Base-by-base conservation (phyloP, 2,797 vertebrate genomes). In the Enteromius fasciolatus region DNA sequence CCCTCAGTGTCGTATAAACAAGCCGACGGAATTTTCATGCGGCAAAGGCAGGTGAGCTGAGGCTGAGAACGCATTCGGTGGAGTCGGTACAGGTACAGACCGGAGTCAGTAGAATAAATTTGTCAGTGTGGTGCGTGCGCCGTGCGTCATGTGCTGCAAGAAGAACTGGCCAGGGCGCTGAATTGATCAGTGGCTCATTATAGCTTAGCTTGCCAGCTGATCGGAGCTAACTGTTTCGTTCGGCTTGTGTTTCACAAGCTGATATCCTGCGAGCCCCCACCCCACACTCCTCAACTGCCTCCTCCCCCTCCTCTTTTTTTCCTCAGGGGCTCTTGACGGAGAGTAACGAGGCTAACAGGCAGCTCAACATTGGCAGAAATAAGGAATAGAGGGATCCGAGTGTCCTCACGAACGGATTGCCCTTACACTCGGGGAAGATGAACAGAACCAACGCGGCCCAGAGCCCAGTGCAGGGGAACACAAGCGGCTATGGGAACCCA, bases 101-200 rank as follows among this genome's bases (percentile, higher is more conserved):
- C 5, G 68, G 69, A 76, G 76, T 69, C 48, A 36, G 61, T 76
- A 39, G 83, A 76, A 57, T 73, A 66, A n/a, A 76, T 86, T 57
- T 85, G 81, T 88, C 85, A 82, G 72, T 69, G 75, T 81, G 80
- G 83, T 41, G 41, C 15, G 69, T 63, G 80, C 83, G 86, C 85
- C 61, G 92, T 92, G 92, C 94, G 91, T 94, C 92, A 93, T 90
- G 91, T 85, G 92, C 92, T 88, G 90, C 90, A 84, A 89, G 89
- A 89, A 85, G 72, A 85, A 81, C 80, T 66, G 76, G 76, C 76
- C 74, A 83, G 78, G 81, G 85, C 84, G 72, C 87, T 80, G 57
- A 89, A 89, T 87, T 81, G 88, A 89, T 81, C 86, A 54, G 86
- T 84, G 74, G 81, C 89, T 87, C 89, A 87, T 92, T 91, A 89